Evolutionary conservation across 2,888 invertebrate species (phyloP).

Genomic region (Brachyopa scutellaris): DNA sequence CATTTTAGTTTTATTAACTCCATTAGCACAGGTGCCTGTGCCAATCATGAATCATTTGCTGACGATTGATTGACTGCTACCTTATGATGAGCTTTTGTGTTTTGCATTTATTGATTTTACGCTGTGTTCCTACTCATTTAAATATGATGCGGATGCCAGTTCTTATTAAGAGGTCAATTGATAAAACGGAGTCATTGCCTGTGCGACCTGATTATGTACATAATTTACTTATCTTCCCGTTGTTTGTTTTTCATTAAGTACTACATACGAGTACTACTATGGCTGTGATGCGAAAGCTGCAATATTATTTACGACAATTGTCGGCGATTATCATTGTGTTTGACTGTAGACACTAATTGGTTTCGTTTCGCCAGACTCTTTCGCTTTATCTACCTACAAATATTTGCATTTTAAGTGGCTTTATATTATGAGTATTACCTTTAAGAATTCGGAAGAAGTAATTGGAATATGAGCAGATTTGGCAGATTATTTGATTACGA

Average conservation of each 20-base stretch:
- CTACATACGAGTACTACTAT: too few species aligned
- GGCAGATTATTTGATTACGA: not conserved
- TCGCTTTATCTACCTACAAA: not conserved
- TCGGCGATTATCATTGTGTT: conserved; percentile 15
- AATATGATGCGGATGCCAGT: conserved; percentile 5
- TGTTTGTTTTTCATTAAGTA: not conserved
- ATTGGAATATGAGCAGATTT: not conserved
- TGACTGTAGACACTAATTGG: conserved; percentile 14
- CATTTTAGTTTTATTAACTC: not conserved
- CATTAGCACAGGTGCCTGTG: conserved; percentile 18
- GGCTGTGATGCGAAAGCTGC: not conserved
- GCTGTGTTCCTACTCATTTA: not conserved
- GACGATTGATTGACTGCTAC: not conserved
- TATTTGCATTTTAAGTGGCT: conserved; percentile 20
- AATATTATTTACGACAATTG: conserved; percentile 9
- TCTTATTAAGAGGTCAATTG: conserved; percentile 38
- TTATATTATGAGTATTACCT: conserved; percentile 17
- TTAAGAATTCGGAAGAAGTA: not conserved
- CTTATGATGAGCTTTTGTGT: not conserved
- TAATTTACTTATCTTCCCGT: not conserved
- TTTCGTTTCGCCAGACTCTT: not conserved
- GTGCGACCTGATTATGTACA: conserved; percentile 27
- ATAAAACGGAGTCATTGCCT: conserved; percentile 51
- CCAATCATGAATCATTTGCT: conserved; percentile 6
- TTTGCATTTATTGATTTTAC: conserved; percentile 61